phyloP scores from a whole-genome alignment of 2,797 vertebrate genomes.

The Danio jaintianensis region DNA sequence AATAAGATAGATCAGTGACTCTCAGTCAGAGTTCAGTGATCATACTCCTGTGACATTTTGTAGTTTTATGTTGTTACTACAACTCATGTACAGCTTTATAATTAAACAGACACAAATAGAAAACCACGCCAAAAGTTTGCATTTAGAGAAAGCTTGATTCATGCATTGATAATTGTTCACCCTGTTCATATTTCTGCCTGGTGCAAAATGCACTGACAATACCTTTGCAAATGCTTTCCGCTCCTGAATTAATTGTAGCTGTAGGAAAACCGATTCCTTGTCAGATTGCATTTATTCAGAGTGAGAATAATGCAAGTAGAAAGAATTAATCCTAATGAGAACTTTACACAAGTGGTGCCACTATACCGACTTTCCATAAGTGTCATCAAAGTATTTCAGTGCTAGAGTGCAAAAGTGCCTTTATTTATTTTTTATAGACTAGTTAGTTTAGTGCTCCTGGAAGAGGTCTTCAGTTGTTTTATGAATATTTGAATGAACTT shows the following conservation, averaged over 20 bases:
- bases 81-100: background rate
- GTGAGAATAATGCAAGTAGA: background rate
- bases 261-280: background rate
- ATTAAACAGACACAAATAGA: background rate
- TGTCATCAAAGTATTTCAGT: background rate
- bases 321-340: background rate
- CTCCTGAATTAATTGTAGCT: slow-evolving; percentile 3
- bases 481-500: background rate
- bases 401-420: background rate
- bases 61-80: background rate
- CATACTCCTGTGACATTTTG: background rate
- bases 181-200: background rate
- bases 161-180: background rate
- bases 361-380: background rate
- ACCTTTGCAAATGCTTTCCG: background rate
- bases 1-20: background rate
- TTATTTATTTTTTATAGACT: background rate
- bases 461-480: background rate
- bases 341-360: background rate
- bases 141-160: background rate
- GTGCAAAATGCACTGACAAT: slow-evolving; percentile 3
- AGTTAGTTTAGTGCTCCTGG: background rate
- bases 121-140: background rate
- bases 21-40: background rate
- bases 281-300: slow-evolving; percentile 23